Conservation (phyloP, 2,888 invertebrate species). For the Griposia aprilina region DNA sequence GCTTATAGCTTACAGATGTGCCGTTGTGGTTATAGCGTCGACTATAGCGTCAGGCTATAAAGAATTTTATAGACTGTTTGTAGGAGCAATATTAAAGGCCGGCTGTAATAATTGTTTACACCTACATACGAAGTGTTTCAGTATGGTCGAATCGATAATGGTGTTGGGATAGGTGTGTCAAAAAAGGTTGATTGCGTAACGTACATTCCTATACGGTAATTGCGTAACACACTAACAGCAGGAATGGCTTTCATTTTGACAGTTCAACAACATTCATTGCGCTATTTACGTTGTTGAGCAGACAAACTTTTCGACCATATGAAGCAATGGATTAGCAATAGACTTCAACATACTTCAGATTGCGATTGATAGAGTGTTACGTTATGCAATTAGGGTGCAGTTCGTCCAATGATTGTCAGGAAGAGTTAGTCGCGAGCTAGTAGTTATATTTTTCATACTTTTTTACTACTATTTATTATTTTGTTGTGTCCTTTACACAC, state of each 20-base stretch:
- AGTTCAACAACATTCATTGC: no score
- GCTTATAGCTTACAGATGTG: constrained; percentile 53
- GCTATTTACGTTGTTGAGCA: no score
- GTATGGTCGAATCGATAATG: constrained; percentile 25
- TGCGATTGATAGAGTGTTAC: no score
- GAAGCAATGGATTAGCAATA: no score
- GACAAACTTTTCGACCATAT: no score
- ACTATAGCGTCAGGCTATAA: constrained; percentile 44
- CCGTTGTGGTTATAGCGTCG: constrained; percentile 43
- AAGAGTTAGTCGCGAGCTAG: background rate
- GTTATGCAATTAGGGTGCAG: no score
- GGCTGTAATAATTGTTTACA: constrained; percentile 38
- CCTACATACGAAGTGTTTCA: constrained; percentile 25
- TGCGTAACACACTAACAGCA: no score
- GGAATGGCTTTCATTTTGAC: no score
- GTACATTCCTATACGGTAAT: background rate
- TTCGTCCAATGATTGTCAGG: background rate
- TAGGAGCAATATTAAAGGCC: constrained; percentile 49
- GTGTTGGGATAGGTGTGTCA: constrained; percentile 27
- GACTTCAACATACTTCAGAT: no score
- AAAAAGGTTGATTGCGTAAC: constrained; percentile 13
- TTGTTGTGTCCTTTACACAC: background rate
- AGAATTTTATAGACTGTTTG: constrained; percentile 62
- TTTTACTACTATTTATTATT: background rate
- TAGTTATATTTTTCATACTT: background rate